Evolutionary conservation across 1,140 invertebrate genomes (phyloP), one percentile per base, ranked within the genome.

Genomic region (Drosophila repletoides): DNA sequence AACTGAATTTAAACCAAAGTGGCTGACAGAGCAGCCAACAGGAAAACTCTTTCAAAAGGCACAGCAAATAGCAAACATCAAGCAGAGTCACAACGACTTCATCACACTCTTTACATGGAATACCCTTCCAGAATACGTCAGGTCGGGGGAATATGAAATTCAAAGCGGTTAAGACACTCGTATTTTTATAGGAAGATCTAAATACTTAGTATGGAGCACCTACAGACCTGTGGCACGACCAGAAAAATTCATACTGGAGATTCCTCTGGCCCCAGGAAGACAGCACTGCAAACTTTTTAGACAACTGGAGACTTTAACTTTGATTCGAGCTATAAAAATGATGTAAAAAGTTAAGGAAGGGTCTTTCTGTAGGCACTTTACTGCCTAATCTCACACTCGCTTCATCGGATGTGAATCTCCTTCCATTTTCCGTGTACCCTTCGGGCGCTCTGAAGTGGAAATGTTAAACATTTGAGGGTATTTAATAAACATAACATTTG

Each of bases 401-500:
- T 40, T 45, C 38, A 9, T 36, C 7, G 28, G 45, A 5, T 17
- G n/a, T n/a, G n/a, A n/a, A n/a, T n/a, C n/a, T n/a, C n/a, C n/a
- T n/a, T n/a, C n/a, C n/a, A n/a, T n/a, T n/a, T n/a, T n/a, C n/a
- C n/a, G n/a, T n/a, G n/a, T 5, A 28, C 12, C 49, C 74, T 58
- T 5, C 19, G 34, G 43, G 74, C 68, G 7, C 40, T 58, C 26
- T 49, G 33, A 76, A 76, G 68, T 68, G 71, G 46, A 69, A 69
- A 69, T 70, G 67, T 36, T 65, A 29, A 60, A 56, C 56, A 66
- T 65, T 65, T 28, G 61, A 41, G 58, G 76, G 59, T 59, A 76
- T 83, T 83, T 73, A 77, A 84, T 84, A 83, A 83, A 71, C 64
- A 84, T 66, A 77, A 81, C 51, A 76, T 72, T 76, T 76, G 61